Conservation (phyloP, 2,113 vertebrate species). For the Cavia porcellus region DNA sequence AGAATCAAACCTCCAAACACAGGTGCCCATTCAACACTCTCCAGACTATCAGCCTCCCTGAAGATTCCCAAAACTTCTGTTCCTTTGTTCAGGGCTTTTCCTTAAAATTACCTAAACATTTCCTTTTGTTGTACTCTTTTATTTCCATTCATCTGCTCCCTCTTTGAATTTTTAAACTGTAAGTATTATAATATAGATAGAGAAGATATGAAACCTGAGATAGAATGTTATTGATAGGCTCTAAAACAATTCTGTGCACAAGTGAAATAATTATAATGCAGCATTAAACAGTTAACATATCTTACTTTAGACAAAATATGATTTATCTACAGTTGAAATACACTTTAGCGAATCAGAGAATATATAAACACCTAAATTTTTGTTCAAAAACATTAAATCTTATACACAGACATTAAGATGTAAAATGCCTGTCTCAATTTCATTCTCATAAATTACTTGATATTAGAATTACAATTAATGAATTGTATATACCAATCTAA, state of each 20-base stretch:
- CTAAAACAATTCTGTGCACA: not conserved
- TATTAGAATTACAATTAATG: slow-evolving; percentile 65
- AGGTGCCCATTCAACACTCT: fast-evolving
- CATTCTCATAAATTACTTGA: slow-evolving; percentile 70
- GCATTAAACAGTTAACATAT: slow-evolving; percentile 10
- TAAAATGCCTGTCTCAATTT: slow-evolving; percentile 73
- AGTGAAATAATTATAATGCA: not conserved
- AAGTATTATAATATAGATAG: not conserved
- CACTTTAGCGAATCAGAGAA: slow-evolving; percentile 4
- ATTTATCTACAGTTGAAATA: slow-evolving; percentile 30
- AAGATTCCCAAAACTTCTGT: fast-evolving
- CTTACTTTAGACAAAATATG: slow-evolving; percentile 43
- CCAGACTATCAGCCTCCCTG: not conserved
- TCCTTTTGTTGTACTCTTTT: not conserved
- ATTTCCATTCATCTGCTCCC: not conserved
- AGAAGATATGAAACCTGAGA: not conserved
- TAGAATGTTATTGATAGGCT: not conserved
- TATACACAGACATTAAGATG: slow-evolving; percentile 59
- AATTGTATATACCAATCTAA: slow-evolving; percentile 71
- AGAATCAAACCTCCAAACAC: not conserved
- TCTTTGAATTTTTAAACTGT: not conserved
- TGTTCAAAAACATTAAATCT: slow-evolving; percentile 23
- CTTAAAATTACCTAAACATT: not conserved
- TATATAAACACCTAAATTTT: not conserved
- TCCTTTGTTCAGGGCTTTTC: not conserved